A percentile compares a stretch with the other conserved stretches of the same genome.
Conservation (phyloP, 2,888 invertebrate genomes). For the Bugula neritina region DNA sequence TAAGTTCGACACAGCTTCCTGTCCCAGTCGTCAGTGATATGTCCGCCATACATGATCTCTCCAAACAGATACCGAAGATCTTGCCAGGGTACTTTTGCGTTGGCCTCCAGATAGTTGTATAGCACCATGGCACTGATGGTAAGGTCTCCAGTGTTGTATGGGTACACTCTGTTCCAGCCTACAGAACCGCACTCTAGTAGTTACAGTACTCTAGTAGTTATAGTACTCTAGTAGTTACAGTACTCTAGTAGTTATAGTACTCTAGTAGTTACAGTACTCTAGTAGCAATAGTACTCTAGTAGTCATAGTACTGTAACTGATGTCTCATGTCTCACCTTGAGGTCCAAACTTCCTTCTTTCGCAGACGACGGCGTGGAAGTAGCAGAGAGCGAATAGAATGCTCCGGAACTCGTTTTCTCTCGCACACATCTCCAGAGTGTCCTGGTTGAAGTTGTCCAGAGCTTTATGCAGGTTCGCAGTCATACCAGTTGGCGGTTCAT, state of each 20-base stretch:
- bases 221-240: too few relatives aligned
- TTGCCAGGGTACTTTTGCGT: conserved; percentile 87
- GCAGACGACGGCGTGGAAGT: conserved; percentile 93
- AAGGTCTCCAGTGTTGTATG: conserved; percentile 87
- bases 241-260: too few relatives aligned
- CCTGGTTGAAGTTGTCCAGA: conserved; percentile 86
- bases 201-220: too few relatives aligned
- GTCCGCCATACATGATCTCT: conserved; percentile 97
- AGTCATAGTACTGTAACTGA: too few relatives aligned
- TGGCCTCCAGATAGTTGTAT: conserved; percentile 88
- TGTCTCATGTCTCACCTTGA: too few relatives aligned
- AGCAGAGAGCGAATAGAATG: conserved; percentile 77
- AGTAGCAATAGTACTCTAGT: too few relatives aligned
- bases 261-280: too few relatives aligned
- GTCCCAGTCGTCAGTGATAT: conserved; percentile 97
- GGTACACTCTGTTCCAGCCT: conserved; percentile 70
- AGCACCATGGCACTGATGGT: conserved; percentile 83
- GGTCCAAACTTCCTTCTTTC: conserved; percentile 91
- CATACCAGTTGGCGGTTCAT: conserved; percentile 96
- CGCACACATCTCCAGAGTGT: conserved; percentile 88
- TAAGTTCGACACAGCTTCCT: conserved; percentile 70
- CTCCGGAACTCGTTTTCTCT: conserved; percentile 94
- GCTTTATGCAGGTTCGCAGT: conserved; percentile 92
- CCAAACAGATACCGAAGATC: conserved; percentile 90
- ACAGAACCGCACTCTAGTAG: too few relatives aligned